Evolutionary conservation across 2,113 vertebrate genomes (phyloP).

Genomic region (Hippocampus guttulatus): DNA sequence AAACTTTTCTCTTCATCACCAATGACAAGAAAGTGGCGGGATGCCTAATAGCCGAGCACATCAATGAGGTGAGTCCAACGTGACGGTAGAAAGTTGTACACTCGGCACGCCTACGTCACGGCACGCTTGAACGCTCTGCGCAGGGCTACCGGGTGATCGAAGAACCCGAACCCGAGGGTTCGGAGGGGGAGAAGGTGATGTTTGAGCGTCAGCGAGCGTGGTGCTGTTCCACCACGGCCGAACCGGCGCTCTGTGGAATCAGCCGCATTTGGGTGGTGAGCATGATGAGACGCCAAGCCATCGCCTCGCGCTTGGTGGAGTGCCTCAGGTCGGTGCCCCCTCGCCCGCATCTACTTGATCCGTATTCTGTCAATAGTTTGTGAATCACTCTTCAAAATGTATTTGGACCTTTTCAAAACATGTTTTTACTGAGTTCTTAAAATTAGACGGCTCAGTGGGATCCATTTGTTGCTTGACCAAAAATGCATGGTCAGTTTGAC

Average conservation of each 20-base stretch:
- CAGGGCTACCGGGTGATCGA: slow-evolving; percentile 96
- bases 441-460: too few species aligned
- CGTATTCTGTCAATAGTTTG: neutral
- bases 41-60: slow-evolving; percentile 97
- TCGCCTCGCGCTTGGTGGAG: slow-evolving; percentile 95
- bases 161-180: slow-evolving; percentile 81
- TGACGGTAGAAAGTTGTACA: neutral
- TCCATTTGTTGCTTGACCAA: too few species aligned
- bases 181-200: slow-evolving; percentile 89
- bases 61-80: slow-evolving; percentile 83
- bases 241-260: slow-evolving; percentile 94
- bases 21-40: slow-evolving; percentile 96
- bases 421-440: too few species aligned
- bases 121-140: neutral
- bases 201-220: slow-evolving; percentile 95
- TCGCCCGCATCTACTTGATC: neutral
- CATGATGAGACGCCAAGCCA: slow-evolving; percentile 91
- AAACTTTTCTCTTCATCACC: slow-evolving; percentile 97
- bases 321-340: slow-evolving; percentile 82
- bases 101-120: neutral
- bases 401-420: too few species aligned
- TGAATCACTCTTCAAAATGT: too few species aligned
- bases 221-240: slow-evolving; percentile 92
- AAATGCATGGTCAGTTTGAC: too few species aligned
- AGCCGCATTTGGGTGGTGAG: slow-evolving; percentile 98